Evolutionary conservation across 2,797 vertebrate species (phyloP).

Genomic region (Sciurus vulgaris): DNA sequence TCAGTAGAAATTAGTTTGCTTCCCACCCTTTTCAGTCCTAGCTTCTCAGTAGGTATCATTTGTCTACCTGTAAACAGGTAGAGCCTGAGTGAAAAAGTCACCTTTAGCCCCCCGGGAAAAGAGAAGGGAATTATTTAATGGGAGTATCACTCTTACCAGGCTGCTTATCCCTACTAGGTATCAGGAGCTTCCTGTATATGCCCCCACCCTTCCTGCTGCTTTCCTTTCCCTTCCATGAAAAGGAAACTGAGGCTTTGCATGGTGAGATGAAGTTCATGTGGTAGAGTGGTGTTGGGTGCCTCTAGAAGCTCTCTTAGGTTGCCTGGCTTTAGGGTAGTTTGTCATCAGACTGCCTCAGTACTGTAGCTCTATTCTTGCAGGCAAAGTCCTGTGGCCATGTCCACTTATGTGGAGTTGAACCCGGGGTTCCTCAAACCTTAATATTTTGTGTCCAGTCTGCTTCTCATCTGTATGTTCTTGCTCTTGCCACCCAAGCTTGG

Average conservation of each 20-base stretch:
- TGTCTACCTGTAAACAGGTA: not conserved
- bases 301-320: not conserved
- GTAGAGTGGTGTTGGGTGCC: not conserved
- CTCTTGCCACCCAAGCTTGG: not conserved
- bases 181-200: not conserved
- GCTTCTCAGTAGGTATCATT: not conserved
- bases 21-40: not conserved
- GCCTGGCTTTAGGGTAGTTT: not conserved
- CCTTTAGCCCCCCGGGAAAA: not conserved
- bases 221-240: not conserved
- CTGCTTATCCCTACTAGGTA: not conserved
- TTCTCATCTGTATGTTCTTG: not conserved
- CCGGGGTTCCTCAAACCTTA: not conserved
- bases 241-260: not conserved
- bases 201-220: not conserved
- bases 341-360: not conserved
- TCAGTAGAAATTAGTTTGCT: not conserved
- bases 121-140: not conserved
- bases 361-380: not conserved
- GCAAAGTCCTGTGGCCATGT: not conserved
- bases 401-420: not conserved
- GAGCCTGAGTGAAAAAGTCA: not conserved
- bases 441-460: not conserved
- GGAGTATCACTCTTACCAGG: not conserved
- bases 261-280: not conserved